Evolutionary conservation across 37 sponge, comb jelly and placozoan species (phyloP).

Genomic region (Axinella damicornis): DNA sequence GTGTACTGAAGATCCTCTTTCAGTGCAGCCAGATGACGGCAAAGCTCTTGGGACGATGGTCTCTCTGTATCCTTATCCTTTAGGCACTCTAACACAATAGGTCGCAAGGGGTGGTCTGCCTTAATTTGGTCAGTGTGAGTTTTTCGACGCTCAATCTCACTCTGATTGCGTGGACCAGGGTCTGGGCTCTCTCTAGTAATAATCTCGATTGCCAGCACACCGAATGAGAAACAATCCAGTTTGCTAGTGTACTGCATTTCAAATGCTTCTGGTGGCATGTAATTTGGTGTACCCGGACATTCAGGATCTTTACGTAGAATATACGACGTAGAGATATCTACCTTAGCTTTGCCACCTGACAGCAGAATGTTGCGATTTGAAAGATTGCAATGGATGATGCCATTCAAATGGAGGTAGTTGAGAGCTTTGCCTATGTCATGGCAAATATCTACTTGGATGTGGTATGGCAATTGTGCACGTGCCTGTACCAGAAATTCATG

Average conservation of each 20-base stretch:
- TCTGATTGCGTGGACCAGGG: not conserved
- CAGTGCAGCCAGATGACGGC: not conserved
- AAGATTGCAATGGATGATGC: not conserved
- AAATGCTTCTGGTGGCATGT: conserved; percentile 26
- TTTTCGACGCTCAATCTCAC: not conserved
- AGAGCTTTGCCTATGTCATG: not conserved
- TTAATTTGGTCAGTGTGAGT: not conserved
- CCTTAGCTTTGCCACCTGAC: not conserved
- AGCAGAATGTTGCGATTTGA: conserved; percentile 2
- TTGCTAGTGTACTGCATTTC: not conserved
- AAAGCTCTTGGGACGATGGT: not conserved
- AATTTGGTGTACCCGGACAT: conserved; percentile 14
- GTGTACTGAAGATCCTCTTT: too few relatives aligned
- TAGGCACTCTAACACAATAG: conserved; percentile 2
- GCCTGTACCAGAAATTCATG: not conserved
- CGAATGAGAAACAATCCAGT: conserved; percentile 21
- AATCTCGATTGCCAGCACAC: conserved; percentile 3
- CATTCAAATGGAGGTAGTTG: not conserved
- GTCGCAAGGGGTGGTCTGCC: not conserved
- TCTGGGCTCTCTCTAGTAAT: not conserved
- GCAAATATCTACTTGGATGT: not conserved
- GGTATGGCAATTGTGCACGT: not conserved
- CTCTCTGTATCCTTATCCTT: not conserved
- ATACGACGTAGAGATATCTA: too few relatives aligned
- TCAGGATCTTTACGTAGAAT: too few relatives aligned